Conservation (phyloP, 2,888 invertebrate species). For the Cordilura impudica region DNA sequence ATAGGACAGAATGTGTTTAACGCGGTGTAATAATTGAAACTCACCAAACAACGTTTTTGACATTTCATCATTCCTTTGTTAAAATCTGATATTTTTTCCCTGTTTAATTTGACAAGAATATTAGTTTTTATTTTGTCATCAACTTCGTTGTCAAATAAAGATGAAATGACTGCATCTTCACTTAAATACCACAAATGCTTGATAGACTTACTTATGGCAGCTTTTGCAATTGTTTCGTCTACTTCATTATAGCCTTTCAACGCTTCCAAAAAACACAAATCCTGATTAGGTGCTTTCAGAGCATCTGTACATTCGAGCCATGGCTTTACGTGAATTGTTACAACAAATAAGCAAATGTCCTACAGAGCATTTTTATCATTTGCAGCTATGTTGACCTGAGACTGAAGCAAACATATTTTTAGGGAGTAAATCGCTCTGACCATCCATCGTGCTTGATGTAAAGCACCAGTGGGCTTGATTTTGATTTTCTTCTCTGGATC, state of each 20-base stretch:
- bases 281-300: constrained; percentile 64
- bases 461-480: constrained; percentile 56
- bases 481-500: constrained; percentile 48
- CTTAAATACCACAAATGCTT: no score
- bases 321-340: constrained; percentile 67
- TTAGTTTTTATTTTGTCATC: no score
- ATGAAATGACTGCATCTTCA: no score
- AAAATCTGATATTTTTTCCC: no score
- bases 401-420: constrained; percentile 20
- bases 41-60: no score
- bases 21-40: no score
- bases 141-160: neutral
- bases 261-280: constrained; percentile 56
- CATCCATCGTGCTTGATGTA: no score
- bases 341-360: no score
- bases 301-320: constrained; percentile 63
- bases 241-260: constrained; percentile 3
- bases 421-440: constrained; percentile 57
- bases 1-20: no score
- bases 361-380: neutral
- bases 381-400: neutral
- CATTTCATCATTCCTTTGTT: no score
- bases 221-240: no score
- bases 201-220: neutral
- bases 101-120: no score